phyloP scores from a whole-genome alignment of 2,888 invertebrate species.

The Amiota communis region DNA sequence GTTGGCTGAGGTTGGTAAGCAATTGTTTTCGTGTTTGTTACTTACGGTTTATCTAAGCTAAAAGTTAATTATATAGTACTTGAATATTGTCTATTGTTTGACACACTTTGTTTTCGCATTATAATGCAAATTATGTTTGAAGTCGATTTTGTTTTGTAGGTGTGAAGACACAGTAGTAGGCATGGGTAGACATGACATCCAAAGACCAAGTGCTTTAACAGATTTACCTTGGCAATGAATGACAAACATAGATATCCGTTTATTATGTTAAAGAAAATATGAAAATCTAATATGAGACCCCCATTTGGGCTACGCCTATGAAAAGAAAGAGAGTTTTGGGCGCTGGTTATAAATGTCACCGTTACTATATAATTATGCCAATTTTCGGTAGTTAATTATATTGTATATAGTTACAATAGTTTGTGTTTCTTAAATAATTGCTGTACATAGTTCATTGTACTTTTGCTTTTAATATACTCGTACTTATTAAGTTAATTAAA shows the following conservation, averaged over 20 bases:
- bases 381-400: constrained; percentile 13
- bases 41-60: not conserved
- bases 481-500: too few relatives aligned
- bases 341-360: not conserved
- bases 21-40: too few relatives aligned
- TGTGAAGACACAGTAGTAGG: not conserved
- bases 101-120: constrained; percentile 14
- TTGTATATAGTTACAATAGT: too few relatives aligned
- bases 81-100: constrained; percentile 22
- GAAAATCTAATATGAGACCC: too few relatives aligned
- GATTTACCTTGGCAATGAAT: too few relatives aligned
- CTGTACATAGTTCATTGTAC: constrained; percentile 16
- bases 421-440: not conserved
- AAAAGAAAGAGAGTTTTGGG: not conserved
- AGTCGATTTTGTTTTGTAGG: constrained; percentile 7
- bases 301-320: not conserved
- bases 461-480: not conserved
- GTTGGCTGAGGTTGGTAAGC: not conserved
- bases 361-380: not conserved
- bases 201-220: too few relatives aligned
- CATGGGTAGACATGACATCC: not conserved
- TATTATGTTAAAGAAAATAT: not conserved
- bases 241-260: not conserved
- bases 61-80: constrained; percentile 10
- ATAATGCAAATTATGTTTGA: constrained; percentile 4